These are phyloP conservation scores for Lucilia sericata DNA, from an alignment of 1,140 invertebrate genomes.

Conservation along the genomic window DNA sequence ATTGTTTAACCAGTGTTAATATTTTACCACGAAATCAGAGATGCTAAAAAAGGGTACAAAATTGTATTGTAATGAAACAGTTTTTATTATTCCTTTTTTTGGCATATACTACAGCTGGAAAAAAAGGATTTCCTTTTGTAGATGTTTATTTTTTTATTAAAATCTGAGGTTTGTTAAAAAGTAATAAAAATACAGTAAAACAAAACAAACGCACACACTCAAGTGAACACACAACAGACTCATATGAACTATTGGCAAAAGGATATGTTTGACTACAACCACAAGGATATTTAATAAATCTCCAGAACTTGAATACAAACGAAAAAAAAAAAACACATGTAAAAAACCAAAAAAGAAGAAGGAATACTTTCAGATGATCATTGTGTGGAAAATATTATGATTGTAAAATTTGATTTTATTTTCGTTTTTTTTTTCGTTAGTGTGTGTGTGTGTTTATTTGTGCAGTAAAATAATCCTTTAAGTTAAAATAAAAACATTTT, in stretches of 20 bases:
- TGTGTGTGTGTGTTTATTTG: too few relatives aligned
- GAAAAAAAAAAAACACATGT: not conserved
- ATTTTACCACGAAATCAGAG: not conserved
- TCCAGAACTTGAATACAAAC: not conserved
- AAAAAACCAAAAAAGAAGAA: too few relatives aligned
- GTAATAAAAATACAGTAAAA: not conserved
- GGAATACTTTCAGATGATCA: too few relatives aligned
- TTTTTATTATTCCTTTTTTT: not conserved
- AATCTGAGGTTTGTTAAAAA: not conserved
- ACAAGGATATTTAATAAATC: conserved; percentile 24
- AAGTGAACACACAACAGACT: not conserved
- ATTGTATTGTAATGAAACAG: not conserved
- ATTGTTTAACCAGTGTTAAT: not conserved
- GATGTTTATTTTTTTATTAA: conserved; percentile 5
- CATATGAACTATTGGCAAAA: too few relatives aligned
- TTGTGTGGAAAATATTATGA: too few relatives aligned
- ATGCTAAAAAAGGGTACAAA: not conserved
- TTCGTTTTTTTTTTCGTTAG: too few relatives aligned
- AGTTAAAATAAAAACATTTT: too few relatives aligned
- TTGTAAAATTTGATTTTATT: too few relatives aligned
- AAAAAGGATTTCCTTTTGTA: not conserved
- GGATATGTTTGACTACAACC: not conserved
- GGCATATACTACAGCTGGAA: not conserved
- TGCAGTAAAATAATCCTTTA: too few relatives aligned
- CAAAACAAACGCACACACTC: not conserved